A percentile compares a stretch with the other conserved stretches of the same genome.
phyloP scores from a whole-genome alignment of 2,113 vertebrate species.

The Scalopus aquaticus region DNA sequence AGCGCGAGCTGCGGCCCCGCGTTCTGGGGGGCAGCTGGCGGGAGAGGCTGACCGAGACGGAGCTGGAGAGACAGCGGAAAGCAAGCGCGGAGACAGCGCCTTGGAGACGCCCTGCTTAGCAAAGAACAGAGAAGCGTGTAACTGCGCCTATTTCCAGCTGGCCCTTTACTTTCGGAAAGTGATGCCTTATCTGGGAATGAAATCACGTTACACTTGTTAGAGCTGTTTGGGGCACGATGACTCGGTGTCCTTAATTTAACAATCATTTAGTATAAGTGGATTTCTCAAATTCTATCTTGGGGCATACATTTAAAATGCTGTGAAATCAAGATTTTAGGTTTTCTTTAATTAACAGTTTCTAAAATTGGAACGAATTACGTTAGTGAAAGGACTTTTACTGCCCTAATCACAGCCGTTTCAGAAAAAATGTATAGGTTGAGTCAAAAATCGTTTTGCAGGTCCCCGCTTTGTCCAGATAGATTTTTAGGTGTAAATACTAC shows the following conservation, averaged over 20 bases:
- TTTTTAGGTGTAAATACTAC: not conserved
- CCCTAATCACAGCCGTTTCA: not conserved
- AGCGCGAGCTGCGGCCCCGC: too few species aligned
- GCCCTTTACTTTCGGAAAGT: not conserved
- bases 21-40: too few species aligned
- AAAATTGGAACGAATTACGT: not conserved
- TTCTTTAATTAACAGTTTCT: conserved; percentile 27
- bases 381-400: not conserved
- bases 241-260: not conserved
- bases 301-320: not conserved
- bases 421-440: not conserved
- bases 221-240: not conserved
- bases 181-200: not conserved
- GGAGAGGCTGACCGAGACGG: not conserved
- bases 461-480: not conserved
- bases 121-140: not conserved
- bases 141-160: not conserved
- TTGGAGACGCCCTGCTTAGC: not conserved
- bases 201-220: not conserved
- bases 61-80: not conserved
- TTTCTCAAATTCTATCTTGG: conserved; percentile 19
- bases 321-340: not conserved
- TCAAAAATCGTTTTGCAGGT: not conserved
- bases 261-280: conserved; percentile 36
- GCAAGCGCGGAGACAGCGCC: fast-evolving